These are phyloP conservation scores for Anabacerthia variegaticeps DNA, from an alignment of 2,797 vertebrate genomes.

Conservation along the genomic window DNA sequence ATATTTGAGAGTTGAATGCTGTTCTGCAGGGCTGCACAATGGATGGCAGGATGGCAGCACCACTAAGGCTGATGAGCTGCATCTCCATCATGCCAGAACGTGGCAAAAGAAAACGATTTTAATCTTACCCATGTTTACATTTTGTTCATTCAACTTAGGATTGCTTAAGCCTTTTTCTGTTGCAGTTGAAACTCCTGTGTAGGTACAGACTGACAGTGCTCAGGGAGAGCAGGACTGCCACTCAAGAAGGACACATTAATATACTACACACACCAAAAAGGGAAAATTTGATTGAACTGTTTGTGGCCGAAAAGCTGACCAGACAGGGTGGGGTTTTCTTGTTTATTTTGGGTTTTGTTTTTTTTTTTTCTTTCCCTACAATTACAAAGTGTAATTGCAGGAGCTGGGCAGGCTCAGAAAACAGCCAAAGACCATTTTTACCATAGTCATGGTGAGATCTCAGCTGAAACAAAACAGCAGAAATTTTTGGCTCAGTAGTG, in stretches of 20 bases:
- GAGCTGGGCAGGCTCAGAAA: neutral
- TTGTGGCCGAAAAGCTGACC: conserved; percentile 6
- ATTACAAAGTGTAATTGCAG: neutral
- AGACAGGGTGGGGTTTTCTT: neutral
- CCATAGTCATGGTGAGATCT: neutral
- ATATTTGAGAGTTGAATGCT: neutral
- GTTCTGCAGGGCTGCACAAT: neutral
- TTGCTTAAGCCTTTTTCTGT: neutral
- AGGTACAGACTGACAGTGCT: neutral
- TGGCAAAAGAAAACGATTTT: conserved; percentile 29
- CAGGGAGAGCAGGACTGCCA: neutral
- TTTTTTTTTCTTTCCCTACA: neutral
- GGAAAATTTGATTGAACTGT: neutral
- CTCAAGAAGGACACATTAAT: neutral
- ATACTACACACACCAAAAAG: neutral
- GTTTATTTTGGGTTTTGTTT: neutral
- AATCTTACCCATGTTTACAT: conserved; percentile 1
- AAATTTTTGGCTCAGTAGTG: neutral
- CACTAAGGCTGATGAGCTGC: conserved; percentile 26
- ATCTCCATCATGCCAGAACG: neutral
- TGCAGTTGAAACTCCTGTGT: neutral
- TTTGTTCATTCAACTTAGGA: conserved; percentile 17
- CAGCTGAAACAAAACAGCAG: neutral
- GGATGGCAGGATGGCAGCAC: neutral
- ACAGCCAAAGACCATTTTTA: neutral